phyloP scores from a whole-genome alignment of 2,113 vertebrate species.

The Ascaphus truei region DNA sequence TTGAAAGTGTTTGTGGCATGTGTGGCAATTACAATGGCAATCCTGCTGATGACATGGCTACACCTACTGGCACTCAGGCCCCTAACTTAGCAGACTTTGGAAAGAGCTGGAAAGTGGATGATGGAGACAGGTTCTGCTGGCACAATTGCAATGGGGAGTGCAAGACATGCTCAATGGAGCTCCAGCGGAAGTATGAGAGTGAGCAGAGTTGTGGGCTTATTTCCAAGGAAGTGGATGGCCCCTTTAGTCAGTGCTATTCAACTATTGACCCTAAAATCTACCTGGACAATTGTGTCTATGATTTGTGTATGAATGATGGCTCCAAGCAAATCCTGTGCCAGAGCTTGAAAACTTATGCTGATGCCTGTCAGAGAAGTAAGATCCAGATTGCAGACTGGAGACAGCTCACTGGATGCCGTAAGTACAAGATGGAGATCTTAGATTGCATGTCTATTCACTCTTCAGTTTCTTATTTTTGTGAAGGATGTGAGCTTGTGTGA shows the following conservation, averaged over 20 bases:
- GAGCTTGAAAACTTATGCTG: constrained; percentile 53
- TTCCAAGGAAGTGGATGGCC: constrained; percentile 38
- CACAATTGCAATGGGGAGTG: constrained; percentile 50
- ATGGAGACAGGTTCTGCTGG: constrained; percentile 40
- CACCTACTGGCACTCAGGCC: constrained; percentile 35
- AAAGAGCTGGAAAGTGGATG: constrained; percentile 49
- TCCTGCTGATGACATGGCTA: constrained; percentile 39
- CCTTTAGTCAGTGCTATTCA: constrained; percentile 40
- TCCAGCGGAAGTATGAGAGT: constrained; percentile 16
- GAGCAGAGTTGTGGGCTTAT: constrained; percentile 52
- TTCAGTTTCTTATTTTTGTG: no score
- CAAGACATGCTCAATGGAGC: constrained; percentile 41
- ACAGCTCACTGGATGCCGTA: constrained; percentile 49
- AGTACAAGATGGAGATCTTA: constrained; percentile 51
- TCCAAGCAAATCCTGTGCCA: constrained; percentile 54
- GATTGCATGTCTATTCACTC: no score
- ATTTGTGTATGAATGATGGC: constrained; percentile 51
- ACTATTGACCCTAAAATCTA: constrained; percentile 40
- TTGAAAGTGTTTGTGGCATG: constrained; percentile 10
- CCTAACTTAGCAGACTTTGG: constrained; percentile 39
- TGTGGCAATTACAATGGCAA: constrained; percentile 46
- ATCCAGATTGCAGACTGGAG: constrained; percentile 57
- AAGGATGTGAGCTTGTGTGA: no score
- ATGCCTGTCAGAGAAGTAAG: constrained; percentile 53
- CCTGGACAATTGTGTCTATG: constrained; percentile 49